Evolutionary conservation across 1,140 invertebrate genomes (phyloP).

Genomic region (Drosophila kohkoa): DNA sequence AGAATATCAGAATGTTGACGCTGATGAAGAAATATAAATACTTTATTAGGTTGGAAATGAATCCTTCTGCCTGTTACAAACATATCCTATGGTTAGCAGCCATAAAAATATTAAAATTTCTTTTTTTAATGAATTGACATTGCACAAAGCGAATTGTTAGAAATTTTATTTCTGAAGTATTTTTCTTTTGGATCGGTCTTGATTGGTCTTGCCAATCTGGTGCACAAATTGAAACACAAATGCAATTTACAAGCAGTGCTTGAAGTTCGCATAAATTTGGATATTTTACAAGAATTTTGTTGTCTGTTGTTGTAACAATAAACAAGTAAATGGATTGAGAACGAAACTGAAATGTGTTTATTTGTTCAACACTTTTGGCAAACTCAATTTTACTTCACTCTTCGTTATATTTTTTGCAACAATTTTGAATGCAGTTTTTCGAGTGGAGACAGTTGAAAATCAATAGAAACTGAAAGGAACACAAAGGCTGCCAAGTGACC

Average conservation of each 20-base stretch:
- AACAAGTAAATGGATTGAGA: conserved; percentile 35
- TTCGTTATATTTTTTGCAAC: not conserved
- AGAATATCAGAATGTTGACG: no score
- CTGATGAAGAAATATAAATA: no score
- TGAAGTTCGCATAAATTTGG: conserved; percentile 35
- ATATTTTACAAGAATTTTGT: conserved; percentile 37
- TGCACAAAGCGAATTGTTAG: no score
- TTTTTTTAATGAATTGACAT: no score
- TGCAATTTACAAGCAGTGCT: conserved; percentile 17
- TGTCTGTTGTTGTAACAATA: conserved; percentile 17
- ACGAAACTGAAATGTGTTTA: conserved; percentile 33
- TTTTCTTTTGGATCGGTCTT: not conserved
- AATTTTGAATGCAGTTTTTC: conserved; percentile 26
- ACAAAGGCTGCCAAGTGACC: conserved; percentile 78
- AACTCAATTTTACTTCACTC: conserved; percentile 29
- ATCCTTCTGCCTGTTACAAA: no score
- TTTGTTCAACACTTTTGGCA: conserved; percentile 32
- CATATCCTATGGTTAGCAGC: no score
- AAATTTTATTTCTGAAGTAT: not conserved
- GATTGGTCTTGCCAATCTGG: no score
- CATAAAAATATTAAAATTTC: no score
- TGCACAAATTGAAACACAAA: conserved; percentile 1
- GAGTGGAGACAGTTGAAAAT: conserved; percentile 50
- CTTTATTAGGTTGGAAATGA: no score
- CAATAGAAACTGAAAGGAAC: conserved; percentile 50